These are phyloP conservation scores for Stichodactyla helianthus DNA, from an alignment of 64 coral and sea anemone genomes.

Conservation along the genomic window DNA sequence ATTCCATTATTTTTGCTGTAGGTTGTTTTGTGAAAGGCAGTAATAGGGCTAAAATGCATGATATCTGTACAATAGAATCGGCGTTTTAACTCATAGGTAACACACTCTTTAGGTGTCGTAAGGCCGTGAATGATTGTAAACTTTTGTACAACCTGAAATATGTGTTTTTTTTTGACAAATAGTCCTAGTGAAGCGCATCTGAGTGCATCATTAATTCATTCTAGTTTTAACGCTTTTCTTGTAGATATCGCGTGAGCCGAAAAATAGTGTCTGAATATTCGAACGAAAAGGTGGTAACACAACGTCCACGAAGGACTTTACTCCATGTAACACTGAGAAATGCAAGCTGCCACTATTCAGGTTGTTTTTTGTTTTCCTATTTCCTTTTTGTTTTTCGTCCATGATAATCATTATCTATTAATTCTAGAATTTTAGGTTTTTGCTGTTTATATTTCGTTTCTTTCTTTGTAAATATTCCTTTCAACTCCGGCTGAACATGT, in stretches of 20 bases:
- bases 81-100: not conserved
- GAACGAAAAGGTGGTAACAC: not conserved
- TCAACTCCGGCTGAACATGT: slow-evolving; percentile 1
- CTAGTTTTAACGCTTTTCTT: not conserved
- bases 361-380: not conserved
- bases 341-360: not conserved
- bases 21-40: not conserved
- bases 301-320: not conserved
- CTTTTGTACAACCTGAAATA: not conserved
- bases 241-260: not conserved
- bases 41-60: slow-evolving; percentile 5
- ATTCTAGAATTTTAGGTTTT: not conserved
- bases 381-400: not conserved
- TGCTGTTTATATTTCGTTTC: not conserved
- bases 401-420: slow-evolving; percentile 1
- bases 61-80: not conserved
- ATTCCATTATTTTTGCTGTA: slow-evolving; percentile 5
- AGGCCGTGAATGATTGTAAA: not conserved
- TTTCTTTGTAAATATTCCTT: slow-evolving; percentile 12
- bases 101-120: not conserved
- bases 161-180: not conserved
- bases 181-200: not conserved
- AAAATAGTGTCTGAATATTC: not conserved
- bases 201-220: not conserved
- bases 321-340: not conserved